These are phyloP conservation scores for Coelopa pilipes DNA, from an alignment of 2,888 invertebrate genomes.

Conservation along the genomic window DNA sequence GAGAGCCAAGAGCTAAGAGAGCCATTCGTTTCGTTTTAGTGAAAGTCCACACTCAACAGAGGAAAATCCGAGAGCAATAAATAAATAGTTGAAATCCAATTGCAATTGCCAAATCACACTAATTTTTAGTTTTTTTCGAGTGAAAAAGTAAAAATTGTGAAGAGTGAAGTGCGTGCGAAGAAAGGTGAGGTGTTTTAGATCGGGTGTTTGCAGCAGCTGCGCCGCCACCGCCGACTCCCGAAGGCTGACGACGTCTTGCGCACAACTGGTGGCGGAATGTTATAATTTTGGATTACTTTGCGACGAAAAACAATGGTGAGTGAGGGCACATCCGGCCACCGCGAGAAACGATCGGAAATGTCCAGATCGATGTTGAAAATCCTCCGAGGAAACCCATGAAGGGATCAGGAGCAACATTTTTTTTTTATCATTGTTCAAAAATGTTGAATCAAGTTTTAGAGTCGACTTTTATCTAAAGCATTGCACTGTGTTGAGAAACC, in stretches of 20 bases:
- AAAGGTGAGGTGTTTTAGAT: not conserved
- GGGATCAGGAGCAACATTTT: too few species aligned
- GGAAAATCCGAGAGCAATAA: too few species aligned
- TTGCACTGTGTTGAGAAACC: too few species aligned
- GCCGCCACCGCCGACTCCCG: not conserved
- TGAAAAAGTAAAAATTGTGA: not conserved
- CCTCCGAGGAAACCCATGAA: too few species aligned
- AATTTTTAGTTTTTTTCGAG: not conserved
- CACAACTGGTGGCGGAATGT: slow-evolving; percentile 60
- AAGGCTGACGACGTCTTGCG: slow-evolving; percentile 39
- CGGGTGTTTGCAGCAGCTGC: not conserved
- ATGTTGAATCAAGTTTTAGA: too few species aligned
- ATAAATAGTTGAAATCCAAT: slow-evolving; percentile 2
- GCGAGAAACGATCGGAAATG: too few species aligned
- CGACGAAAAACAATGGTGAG: slow-evolving; percentile 56
- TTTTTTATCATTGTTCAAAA: too few species aligned
- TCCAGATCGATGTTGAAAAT: too few species aligned
- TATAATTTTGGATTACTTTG: slow-evolving; percentile 55
- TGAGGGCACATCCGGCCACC: not conserved
- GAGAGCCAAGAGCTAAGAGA: not conserved
- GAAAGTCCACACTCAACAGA: not conserved
- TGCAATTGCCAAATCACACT: not conserved
- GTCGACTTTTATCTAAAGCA: too few species aligned
- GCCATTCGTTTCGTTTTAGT: not conserved
- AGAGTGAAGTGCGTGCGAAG: not conserved